phyloP scores from a whole-genome alignment of 2,888 invertebrate species.

The Stenichneumon culpator region DNA sequence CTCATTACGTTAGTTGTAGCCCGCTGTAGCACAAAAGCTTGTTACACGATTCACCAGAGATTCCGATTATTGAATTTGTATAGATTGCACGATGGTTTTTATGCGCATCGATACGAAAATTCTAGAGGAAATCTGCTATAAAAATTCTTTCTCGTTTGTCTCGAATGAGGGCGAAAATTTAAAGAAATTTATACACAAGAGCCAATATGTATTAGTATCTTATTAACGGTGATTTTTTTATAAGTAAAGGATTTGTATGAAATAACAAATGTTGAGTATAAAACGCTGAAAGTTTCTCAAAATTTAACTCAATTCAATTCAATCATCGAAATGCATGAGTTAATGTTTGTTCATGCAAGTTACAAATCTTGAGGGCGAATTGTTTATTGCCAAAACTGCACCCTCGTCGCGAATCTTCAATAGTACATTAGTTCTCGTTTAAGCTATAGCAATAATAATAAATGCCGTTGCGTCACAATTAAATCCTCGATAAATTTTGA shows the following conservation, averaged over 20 bases:
- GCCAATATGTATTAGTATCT: no score
- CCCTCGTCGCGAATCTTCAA: neutral
- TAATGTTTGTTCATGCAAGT: no score
- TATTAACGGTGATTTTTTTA: no score
- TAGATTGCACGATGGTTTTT: neutral
- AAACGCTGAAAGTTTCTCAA: no score
- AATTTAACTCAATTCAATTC: no score
- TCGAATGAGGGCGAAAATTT: neutral
- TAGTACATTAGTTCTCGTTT: neutral
- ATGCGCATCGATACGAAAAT: neutral
- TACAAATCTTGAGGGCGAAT: no score
- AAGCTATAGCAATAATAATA: neutral
- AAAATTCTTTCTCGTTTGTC: neutral
- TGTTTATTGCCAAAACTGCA: neutral
- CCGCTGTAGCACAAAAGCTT: slow-evolving; percentile 20
- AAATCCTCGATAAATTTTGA: neutral
- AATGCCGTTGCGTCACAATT: neutral
- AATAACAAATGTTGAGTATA: no score
- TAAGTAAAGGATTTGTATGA: no score
- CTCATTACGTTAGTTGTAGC: neutral
- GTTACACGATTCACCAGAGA: slow-evolving; percentile 32
- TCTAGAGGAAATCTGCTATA: neutral
- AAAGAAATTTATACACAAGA: neutral
- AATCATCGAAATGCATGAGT: no score
- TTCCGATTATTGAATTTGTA: neutral